Evolutionary conservation across 64 coral and sea anemone genomes (phyloP), one percentile per base, ranked within the genome.

Genomic region (Stichodactyla mertensii): DNA sequence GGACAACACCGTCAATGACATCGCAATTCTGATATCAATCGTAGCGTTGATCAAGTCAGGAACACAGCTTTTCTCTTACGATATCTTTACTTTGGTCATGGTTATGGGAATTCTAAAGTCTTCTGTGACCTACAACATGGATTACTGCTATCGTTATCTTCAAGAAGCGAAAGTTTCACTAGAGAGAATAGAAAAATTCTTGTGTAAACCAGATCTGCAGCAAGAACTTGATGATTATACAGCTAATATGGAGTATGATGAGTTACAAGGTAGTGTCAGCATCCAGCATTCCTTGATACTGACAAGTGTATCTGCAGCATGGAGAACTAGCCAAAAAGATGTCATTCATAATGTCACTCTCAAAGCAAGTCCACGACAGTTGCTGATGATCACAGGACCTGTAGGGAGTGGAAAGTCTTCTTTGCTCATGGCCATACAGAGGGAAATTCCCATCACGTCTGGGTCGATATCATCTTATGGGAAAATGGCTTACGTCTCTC

Each of bases 21-120:
- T 71, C 23, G 12, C 67, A 28, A 71, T 23, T 0, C 83, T 94
- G 0, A 91, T 94, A 54, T 53, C 93, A 31, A 71, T 94, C n/a
- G 71, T 88, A 55, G 83, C 89, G 5, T 78, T 94, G 22, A 86
- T 84, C 10, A 79, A 87, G 10, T 69, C 80, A 57, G 93, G 89
- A 26, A 57, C 69, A 36, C 86, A 87, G 12, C 77, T 94, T 22
- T 88, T 80, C 0, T 79, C 93, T 5, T 87, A 69, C 27, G 64
- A 66, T 20, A 86, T 94, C 18, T 94, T 94, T 85, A 94, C 93
- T 58, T 56, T 94, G 18, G 31, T 84, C 45, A 14, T 23, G 4
- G 15, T 85, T 24, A 16, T 85, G 16, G 14, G 16, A 71, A 27
- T 10, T 71, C 6, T 28, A 71, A 31, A 11, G 5, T 8, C 6